Base-by-base conservation (phyloP, 2,888 invertebrate genomes). In the Thysanoteuthis rhombus region DNA sequence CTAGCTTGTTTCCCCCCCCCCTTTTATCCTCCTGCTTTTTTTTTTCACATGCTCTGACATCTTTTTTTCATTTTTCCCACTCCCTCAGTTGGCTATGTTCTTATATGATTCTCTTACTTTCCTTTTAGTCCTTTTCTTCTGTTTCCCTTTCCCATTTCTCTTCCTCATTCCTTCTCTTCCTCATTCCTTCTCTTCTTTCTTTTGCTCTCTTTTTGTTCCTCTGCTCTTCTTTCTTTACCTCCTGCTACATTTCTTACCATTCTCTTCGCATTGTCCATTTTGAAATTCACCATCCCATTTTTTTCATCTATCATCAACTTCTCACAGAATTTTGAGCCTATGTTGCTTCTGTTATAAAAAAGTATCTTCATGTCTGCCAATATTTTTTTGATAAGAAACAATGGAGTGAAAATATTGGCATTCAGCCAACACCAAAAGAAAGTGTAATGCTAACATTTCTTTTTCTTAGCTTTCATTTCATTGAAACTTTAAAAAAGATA, bases 341-440 rank as follows among this genome's bases (percentile, higher is more conserved):
- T 75, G 75, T 75, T 75, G 75, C n/a, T 75, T n/a, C 16, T 75
- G 36, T 75, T n/a, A 75, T n/a, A 36, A 75, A 75, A n/a, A 75
- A n/a, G 52, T 52, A 52, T 52, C 52, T 52, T 52, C 22, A 52
- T 36, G n/a, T n/a, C n/a, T 75, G 75, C 75, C 75, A 75, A 75
- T 75, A 75, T 75, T 75, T n/a, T 75, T n/a, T n/a, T 75, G n/a
- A n/a, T n/a, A 75, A 75, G 75, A 75, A 75, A 75, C 75, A 75
- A 75, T 75, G n/a, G 36, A 75, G 75, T n/a, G 36, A 75, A n/a
- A 75, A n/a, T 75, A 36, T 75, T 75, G 75, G n/a, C 75, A 75
- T 75, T 75, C 36, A 4, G 75, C 75, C 75, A 75, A 12, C 12
- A 75, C 75, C n/a, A n/a, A 75, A 75, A 75, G n/a, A 75, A 75